Conservation (phyloP, 2,113 vertebrate species). For the Nerophis lumbriciformis region DNA sequence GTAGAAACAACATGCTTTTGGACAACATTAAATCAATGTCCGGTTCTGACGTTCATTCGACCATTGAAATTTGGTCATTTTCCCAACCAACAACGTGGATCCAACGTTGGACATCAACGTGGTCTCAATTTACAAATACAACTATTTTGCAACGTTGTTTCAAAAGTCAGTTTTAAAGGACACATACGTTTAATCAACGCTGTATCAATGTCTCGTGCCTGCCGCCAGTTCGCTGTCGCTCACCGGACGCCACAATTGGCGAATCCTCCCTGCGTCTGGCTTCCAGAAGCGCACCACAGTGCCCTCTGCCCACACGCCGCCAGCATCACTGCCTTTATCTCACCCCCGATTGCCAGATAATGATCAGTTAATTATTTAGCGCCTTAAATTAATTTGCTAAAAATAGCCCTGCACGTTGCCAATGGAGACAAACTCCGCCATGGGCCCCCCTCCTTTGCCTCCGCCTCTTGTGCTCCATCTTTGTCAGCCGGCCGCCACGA, state of each 20-base stretch:
- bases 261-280: slow-evolving; percentile 43
- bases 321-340: slow-evolving; percentile 64
- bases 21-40: no score
- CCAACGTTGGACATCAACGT: no score
- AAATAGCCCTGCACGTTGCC: slow-evolving; percentile 72
- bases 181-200: no score
- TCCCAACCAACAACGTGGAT: no score
- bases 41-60: no score
- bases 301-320: slow-evolving; percentile 44
- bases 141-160: no score
- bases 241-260: slow-evolving; percentile 59
- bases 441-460: slow-evolving; percentile 33
- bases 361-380: slow-evolving; percentile 82
- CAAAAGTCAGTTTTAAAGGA: no score
- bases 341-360: slow-evolving; percentile 77
- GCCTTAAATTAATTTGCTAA: slow-evolving; percentile 78
- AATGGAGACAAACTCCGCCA: slow-evolving; percentile 61
- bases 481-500: slow-evolving; percentile 47
- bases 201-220: no score
- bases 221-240: slow-evolving; percentile 62
- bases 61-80: no score
- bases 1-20: no score
- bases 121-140: no score
- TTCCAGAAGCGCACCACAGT: slow-evolving; percentile 52
- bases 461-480: slow-evolving; percentile 13